Conservation (phyloP, 2,888 invertebrate genomes). For the Apoda limacodes region DNA sequence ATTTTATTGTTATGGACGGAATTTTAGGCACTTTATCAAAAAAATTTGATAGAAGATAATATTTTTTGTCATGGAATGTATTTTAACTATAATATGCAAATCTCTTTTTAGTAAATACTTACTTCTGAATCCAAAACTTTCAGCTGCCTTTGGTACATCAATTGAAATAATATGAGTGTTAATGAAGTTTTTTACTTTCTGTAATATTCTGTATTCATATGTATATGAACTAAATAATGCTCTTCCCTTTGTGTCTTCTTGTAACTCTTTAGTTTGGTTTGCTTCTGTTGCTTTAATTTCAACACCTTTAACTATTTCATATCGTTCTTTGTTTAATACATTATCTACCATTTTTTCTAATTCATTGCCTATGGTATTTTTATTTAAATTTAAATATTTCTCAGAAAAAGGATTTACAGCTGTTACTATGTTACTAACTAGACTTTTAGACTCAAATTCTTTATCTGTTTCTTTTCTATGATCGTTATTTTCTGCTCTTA, state of each 20-base stretch:
- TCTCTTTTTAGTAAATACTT: too few species aligned
- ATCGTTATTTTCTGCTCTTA: slow-evolving; percentile 24
- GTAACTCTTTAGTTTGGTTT: slow-evolving; percentile 15
- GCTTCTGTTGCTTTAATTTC: slow-evolving; percentile 47
- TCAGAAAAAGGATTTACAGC: slow-evolving; percentile 37
- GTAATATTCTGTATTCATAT: slow-evolving; percentile 65
- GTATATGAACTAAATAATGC: slow-evolving; percentile 50
- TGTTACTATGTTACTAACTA: slow-evolving; percentile 38
- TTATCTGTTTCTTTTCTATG: slow-evolving; percentile 22
- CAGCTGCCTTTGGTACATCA: slow-evolving; percentile 75
- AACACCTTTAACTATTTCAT: slow-evolving; percentile 70
- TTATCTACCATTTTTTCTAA: slow-evolving; percentile 70
- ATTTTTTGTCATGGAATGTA: too few species aligned
- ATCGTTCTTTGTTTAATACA: slow-evolving; percentile 63
- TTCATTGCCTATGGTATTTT: slow-evolving; percentile 52
- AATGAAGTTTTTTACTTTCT: slow-evolving; percentile 70
- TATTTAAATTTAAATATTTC: slow-evolving; percentile 41
- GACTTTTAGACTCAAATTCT: slow-evolving; percentile 18
- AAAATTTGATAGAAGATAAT: too few species aligned
- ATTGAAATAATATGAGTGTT: slow-evolving; percentile 73
- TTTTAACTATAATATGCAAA: too few species aligned
- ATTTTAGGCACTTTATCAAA: too few species aligned
- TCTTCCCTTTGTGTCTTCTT: slow-evolving; percentile 31
- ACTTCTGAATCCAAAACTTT: slow-evolving; percentile 74
- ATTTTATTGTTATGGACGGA: too few species aligned